phyloP scores from a whole-genome alignment of 92 coral and sea anemone species.

The Umimayanthus chanpuru region DNA sequence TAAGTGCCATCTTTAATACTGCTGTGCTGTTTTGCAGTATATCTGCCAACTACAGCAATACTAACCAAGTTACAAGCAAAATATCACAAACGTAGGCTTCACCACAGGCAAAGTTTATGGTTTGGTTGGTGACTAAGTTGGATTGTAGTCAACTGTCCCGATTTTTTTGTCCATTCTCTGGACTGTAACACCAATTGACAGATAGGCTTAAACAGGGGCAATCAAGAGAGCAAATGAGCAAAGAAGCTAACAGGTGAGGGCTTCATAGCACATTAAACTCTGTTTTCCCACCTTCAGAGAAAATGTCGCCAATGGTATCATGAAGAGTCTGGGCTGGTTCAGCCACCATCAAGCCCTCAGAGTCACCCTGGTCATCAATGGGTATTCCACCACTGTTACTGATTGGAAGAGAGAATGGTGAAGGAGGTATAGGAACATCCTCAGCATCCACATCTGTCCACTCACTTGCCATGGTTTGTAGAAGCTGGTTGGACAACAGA shows the following conservation, averaged over 20 bases:
- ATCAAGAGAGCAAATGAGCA: too few relatives aligned
- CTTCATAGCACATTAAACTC: too few relatives aligned
- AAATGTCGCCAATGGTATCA: constrained; percentile 87
- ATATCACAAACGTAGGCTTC: neutral
- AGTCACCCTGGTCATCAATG: constrained; percentile 57
- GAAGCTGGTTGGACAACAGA: constrained; percentile 46
- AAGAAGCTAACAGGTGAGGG: too few relatives aligned
- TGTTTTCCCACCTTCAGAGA: constrained; percentile 71
- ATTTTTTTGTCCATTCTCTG: neutral
- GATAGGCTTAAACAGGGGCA: too few relatives aligned
- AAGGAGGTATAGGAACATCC: constrained; percentile 76
- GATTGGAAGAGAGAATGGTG: constrained; percentile 73
- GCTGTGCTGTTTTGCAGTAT: neutral
- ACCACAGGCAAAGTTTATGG: neutral
- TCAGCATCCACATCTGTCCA: constrained; percentile 71
- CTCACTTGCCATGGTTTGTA: constrained; percentile 45
- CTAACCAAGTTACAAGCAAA: too few relatives aligned
- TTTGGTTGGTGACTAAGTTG: neutral
- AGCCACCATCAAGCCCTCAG: constrained; percentile 89
- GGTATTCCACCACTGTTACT: constrained; percentile 60
- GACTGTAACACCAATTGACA: too few relatives aligned
- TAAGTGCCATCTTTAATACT: neutral
- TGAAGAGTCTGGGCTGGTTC: constrained; percentile 94
- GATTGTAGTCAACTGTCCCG: neutral
- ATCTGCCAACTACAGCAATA: too few relatives aligned